Conservation (phyloP, 2,113 vertebrate species). For the Dicerorhinus sumatrensis region DNA sequence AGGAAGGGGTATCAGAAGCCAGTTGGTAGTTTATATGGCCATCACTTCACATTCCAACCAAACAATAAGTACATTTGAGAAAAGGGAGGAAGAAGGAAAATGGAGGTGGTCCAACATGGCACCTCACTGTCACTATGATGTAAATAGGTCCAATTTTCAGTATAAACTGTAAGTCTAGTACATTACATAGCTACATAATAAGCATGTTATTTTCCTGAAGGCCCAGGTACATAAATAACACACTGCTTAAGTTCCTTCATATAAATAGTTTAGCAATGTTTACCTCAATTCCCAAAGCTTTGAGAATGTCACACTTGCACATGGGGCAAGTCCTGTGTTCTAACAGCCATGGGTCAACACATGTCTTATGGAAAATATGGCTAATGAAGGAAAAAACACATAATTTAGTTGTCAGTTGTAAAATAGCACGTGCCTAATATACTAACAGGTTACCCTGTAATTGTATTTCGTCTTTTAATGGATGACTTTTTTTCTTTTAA, state of each 20-base stretch:
- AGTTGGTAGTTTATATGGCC: neutral
- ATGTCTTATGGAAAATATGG: constrained; percentile 94
- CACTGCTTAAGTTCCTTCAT: constrained; percentile 38
- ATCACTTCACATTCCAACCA: constrained; percentile 37
- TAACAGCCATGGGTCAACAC: constrained; percentile 96
- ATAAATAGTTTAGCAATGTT: constrained; percentile 56
- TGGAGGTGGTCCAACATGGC: neutral
- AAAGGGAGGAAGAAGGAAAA: constrained; percentile 38
- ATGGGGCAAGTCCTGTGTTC: constrained; percentile 95
- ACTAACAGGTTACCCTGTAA: neutral
- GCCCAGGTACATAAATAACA: constrained; percentile 26
- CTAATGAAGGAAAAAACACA: constrained; percentile 81
- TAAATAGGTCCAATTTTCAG: constrained; percentile 12
- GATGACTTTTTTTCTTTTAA: neutral
- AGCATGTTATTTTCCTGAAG: constrained; percentile 25
- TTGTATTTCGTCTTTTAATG: constrained; percentile 35
- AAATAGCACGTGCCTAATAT: constrained; percentile 32
- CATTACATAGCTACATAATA: constrained; percentile 14
- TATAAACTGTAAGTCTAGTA: neutral
- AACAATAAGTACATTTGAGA: neutral
- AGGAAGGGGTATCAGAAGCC: neutral
- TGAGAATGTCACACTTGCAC: constrained; percentile 97
- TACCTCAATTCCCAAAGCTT: constrained; percentile 93
- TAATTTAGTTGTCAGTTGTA: constrained; percentile 31
- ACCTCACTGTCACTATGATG: neutral